A percentile compares a stretch with the other conserved stretches of the same genome.
Evolutionary conservation across 1,140 invertebrate genomes (phyloP).

Genomic region (Philaenus spumarius): DNA sequence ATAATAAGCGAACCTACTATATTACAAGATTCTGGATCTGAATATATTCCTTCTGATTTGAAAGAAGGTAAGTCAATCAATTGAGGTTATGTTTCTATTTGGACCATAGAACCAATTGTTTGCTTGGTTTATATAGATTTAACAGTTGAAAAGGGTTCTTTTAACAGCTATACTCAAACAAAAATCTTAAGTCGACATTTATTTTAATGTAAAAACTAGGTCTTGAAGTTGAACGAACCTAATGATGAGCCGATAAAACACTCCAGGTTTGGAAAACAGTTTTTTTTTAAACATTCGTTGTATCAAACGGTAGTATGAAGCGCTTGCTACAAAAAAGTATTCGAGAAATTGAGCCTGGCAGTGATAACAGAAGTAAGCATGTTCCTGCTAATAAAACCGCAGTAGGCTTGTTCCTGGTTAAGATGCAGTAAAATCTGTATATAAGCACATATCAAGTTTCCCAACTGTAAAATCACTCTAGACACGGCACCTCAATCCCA

Average conservation of each 20-base stretch:
- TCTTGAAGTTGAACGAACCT: neutral
- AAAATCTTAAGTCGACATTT: neutral
- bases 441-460: constrained; percentile 21
- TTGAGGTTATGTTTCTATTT: neutral
- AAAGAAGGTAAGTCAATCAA: constrained; percentile 2
- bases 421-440: constrained; percentile 3
- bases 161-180: neutral
- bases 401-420: no score
- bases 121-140: neutral
- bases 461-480: constrained; percentile 20
- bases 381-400: constrained; percentile 3
- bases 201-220: no score
- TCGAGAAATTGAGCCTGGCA: constrained; percentile 1
- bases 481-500: constrained; percentile 39
- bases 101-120: neutral
- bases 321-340: neutral
- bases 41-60: constrained; percentile 4
- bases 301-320: neutral
- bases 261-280: neutral
- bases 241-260: neutral
- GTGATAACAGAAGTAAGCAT: constrained; percentile 5
- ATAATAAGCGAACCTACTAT: neutral
- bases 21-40: neutral
- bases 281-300: neutral
- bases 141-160: neutral